phyloP scores from a whole-genome alignment of 2,797 vertebrate genomes.

The Cyclura pinguis region DNA sequence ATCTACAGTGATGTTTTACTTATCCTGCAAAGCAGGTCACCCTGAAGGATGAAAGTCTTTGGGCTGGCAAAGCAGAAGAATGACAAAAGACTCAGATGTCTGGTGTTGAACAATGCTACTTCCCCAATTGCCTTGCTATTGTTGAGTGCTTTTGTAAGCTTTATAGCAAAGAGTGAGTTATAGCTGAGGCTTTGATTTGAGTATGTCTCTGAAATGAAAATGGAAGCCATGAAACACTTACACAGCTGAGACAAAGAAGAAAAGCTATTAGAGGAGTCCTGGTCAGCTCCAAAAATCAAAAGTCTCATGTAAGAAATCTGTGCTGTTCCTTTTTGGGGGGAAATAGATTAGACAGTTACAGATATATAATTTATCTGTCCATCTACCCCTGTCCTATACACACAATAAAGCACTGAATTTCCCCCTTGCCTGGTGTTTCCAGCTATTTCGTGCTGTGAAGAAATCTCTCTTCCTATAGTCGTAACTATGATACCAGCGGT shows the following conservation, averaged over 20 bases:
- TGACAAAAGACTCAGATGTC: slow-evolving; percentile 31
- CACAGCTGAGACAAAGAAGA: slow-evolving; percentile 22
- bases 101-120: slow-evolving; percentile 21
- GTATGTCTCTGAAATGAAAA: slow-evolving; percentile 32
- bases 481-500: slow-evolving; percentile 39
- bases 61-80: slow-evolving; percentile 25
- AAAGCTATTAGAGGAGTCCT: slow-evolving; percentile 37
- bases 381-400: slow-evolving; percentile 30
- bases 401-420: slow-evolving; percentile 53
- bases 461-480: slow-evolving; percentile 47
- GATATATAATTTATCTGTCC: slow-evolving; percentile 23
- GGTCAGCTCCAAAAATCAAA: slow-evolving; percentile 21
- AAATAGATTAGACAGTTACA: slow-evolving; percentile 51
- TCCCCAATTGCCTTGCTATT: slow-evolving; percentile 30
- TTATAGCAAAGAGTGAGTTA: slow-evolving; percentile 39
- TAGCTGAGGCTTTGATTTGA: slow-evolving; percentile 42
- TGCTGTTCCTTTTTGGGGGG: slow-evolving; percentile 45
- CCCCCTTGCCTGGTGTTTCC: slow-evolving; percentile 44
- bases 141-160: slow-evolving; percentile 41
- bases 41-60: slow-evolving; percentile 23
- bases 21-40: slow-evolving; percentile 8
- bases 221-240: slow-evolving; percentile 37
- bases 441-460: slow-evolving; percentile 52
- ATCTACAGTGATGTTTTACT: not conserved
- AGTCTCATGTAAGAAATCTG: slow-evolving; percentile 23